phyloP scores from a whole-genome alignment of 2,113 vertebrate species.

The Oxyura jamaicensis region DNA sequence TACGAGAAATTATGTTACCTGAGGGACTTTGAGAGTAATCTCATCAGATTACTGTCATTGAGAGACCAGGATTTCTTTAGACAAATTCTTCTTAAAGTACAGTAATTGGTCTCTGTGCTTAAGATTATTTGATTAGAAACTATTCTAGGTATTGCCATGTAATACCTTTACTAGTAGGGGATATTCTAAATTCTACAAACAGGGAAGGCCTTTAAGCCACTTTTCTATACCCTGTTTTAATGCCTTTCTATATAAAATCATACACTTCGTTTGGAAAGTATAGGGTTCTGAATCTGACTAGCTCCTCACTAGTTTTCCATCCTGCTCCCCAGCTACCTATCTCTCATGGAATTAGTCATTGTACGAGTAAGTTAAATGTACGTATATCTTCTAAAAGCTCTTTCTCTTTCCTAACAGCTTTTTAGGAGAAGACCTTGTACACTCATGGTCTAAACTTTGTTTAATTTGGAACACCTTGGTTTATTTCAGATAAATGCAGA shows the following conservation, averaged over 20 bases:
- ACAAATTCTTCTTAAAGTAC: not conserved
- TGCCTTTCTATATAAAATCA: not conserved
- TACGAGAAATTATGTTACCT: not conserved
- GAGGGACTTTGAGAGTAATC: not conserved
- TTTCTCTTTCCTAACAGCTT: not conserved
- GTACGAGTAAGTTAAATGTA: not conserved
- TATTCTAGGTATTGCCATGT: not conserved
- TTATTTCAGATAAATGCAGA: conserved; percentile 80
- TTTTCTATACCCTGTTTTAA: not conserved
- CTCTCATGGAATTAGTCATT: not conserved
- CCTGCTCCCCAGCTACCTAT: not conserved
- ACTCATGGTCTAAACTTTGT: not conserved
- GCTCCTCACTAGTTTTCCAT: not conserved
- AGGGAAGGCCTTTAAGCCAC: not conserved
- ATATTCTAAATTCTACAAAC: not conserved
- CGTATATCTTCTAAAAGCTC: not conserved
- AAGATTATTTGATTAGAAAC: not conserved
- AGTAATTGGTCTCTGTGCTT: not conserved
- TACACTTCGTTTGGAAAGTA: not conserved
- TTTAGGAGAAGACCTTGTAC: not conserved
- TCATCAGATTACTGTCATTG: not conserved
- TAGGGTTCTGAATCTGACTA: not conserved
- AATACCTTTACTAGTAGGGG: not conserved
- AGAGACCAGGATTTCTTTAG: not conserved
- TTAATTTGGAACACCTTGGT: not conserved